Conservation (phyloP, 2,888 invertebrate species). For the Villa cingulata region DNA sequence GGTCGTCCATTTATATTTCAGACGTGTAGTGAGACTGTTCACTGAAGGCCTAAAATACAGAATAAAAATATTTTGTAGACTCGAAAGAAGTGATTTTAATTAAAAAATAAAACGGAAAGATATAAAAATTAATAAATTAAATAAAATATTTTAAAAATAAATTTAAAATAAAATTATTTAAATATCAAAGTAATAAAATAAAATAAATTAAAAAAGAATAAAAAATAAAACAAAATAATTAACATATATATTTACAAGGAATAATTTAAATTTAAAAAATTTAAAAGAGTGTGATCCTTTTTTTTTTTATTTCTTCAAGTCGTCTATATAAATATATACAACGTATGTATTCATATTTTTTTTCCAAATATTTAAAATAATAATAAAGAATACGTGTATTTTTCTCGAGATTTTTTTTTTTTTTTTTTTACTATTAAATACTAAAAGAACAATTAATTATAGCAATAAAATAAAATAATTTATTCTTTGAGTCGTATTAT, state of each 20-base stretch:
- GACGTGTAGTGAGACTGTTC: constrained; percentile 27
- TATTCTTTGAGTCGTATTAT: constrained; percentile 12
- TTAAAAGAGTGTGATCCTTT: no score
- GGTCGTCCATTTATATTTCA: constrained; percentile 16
- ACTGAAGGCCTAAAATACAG: constrained; percentile 19
- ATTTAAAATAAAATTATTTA: no score
- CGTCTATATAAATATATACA: constrained; percentile 2
- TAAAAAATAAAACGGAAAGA: neutral
- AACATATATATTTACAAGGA: constrained; percentile 5
- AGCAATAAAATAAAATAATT: constrained; percentile 5
- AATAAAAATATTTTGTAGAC: constrained; percentile 8
- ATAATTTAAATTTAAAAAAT: neutral
- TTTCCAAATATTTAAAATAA: no score
- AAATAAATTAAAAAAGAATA: constrained; percentile 1
- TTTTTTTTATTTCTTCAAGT: neutral
- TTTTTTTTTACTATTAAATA: no score
- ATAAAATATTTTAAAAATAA: no score
- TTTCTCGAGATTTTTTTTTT: no score
- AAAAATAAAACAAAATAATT: constrained; percentile 7
- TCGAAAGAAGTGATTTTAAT: constrained; percentile 8
- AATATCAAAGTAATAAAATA: neutral
- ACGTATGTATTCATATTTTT: neutral
- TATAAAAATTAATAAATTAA: no score
- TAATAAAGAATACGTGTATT: no score
- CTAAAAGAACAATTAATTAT: no score